phyloP scores from a whole-genome alignment of 2,888 invertebrate species.

The Ariolimax columbianus region DNA sequence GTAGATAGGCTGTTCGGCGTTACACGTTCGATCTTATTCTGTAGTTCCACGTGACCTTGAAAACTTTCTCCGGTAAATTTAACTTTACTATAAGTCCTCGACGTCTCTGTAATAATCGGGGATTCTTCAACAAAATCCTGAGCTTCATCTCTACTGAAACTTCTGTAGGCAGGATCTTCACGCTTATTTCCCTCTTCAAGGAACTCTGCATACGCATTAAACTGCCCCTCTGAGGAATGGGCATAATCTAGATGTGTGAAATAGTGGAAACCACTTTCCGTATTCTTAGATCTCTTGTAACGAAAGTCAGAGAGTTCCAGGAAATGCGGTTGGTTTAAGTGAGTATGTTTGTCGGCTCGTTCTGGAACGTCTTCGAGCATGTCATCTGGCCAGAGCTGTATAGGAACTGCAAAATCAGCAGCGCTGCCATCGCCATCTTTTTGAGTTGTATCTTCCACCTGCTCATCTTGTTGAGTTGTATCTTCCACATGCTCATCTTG shows the following conservation, averaged over 20 bases:
- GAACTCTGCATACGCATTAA: background rate
- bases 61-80: too few species aligned
- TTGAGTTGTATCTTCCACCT: too few species aligned
- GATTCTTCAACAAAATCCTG: background rate
- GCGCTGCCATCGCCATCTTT: background rate
- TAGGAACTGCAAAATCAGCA: background rate
- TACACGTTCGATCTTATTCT: background rate
- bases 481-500: background rate
- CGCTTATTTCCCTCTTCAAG: background rate
- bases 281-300: background rate
- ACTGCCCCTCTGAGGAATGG: background rate
- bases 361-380: background rate
- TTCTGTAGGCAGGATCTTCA: background rate
- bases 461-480: background rate
- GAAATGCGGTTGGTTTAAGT: background rate
- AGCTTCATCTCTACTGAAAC: background rate
- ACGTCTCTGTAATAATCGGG: background rate
- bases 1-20: background rate
- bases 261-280: background rate
- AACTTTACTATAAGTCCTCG: background rate
- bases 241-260: too few species aligned
- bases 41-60: background rate
- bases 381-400: background rate
- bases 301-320: background rate
- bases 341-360: background rate